Conservation (phyloP, 2,888 invertebrate genomes). For the Nudaria mundana region DNA sequence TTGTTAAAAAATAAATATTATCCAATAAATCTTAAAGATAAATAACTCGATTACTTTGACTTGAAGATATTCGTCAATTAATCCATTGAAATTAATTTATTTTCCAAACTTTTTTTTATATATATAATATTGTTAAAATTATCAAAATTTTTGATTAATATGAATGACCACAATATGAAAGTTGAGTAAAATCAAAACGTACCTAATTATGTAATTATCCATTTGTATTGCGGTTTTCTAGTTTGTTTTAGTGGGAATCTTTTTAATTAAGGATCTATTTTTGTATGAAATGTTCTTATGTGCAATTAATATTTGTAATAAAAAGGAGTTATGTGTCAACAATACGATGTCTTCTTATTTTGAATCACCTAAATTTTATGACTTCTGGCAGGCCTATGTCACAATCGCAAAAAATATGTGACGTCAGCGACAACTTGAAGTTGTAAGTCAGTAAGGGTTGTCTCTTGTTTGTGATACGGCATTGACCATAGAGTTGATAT, state of each 20-base stretch:
- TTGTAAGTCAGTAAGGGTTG: no score
- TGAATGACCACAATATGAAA: slow-evolving; percentile 21
- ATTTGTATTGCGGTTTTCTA: slow-evolving; percentile 61
- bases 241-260: slow-evolving; percentile 71
- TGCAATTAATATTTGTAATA: slow-evolving; percentile 80
- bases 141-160: slow-evolving; percentile 15
- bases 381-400: neutral
- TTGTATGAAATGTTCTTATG: slow-evolving; percentile 78
- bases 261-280: slow-evolving; percentile 79
- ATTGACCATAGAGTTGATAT: no score
- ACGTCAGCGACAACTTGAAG: no score
- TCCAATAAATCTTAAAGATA: slow-evolving; percentile 25
- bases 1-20: slow-evolving; percentile 42
- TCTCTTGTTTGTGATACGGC: no score
- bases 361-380: neutral
- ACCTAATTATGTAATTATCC: slow-evolving; percentile 30
- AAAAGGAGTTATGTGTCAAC: slow-evolving; percentile 68
- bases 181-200: slow-evolving; percentile 27
- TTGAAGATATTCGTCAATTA: slow-evolving; percentile 37
- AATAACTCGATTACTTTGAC: slow-evolving; percentile 29
- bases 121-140: slow-evolving; percentile 23
- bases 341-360: slow-evolving; percentile 35
- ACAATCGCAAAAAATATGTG: no score
- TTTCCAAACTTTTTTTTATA: slow-evolving; percentile 14
- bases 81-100: slow-evolving; percentile 23